Percentiles rank a stretch among this genome's conserved stretches.
Conservation (phyloP, 2,113 vertebrate genomes). For the Cebus imitator region DNA sequence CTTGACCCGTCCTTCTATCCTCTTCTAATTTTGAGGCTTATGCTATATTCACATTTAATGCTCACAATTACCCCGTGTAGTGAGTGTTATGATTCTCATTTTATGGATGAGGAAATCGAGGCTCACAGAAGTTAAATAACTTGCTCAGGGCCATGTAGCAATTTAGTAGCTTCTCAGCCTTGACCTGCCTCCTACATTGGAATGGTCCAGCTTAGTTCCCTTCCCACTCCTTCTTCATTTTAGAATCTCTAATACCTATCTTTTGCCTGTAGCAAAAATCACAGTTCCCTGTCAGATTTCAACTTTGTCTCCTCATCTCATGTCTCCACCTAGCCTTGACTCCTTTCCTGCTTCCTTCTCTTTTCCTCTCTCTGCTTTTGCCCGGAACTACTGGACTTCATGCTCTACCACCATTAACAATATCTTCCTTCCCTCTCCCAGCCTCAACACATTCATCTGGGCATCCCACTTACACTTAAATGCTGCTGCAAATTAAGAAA, state of each 20-base stretch:
- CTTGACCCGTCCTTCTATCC: neutral
- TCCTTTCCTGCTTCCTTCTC: neutral
- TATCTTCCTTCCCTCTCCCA: neutral
- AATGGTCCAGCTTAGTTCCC: neutral
- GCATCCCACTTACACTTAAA: neutral
- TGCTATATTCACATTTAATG: neutral
- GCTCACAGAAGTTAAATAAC: slow-evolving; percentile 55
- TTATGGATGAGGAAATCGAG: slow-evolving; percentile 56
- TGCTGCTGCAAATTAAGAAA: neutral
- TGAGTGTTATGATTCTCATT: slow-evolving; percentile 53
- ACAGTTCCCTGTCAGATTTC: neutral
- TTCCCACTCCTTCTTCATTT: neutral
- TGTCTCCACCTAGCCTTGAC: neutral
- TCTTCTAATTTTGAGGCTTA: no score
- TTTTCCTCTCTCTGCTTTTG: neutral
- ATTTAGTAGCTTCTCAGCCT: neutral
- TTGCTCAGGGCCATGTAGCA: neutral
- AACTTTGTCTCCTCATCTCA: neutral
- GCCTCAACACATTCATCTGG: neutral
- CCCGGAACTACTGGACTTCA: neutral
- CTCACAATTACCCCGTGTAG: slow-evolving; percentile 19
- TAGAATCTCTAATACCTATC: neutral
- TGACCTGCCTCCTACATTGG: neutral
- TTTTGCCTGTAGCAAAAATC: no score
- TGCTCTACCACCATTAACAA: neutral